Conservation (phyloP, 2,797 vertebrate genomes). For the Rhinichthys osculus region DNA sequence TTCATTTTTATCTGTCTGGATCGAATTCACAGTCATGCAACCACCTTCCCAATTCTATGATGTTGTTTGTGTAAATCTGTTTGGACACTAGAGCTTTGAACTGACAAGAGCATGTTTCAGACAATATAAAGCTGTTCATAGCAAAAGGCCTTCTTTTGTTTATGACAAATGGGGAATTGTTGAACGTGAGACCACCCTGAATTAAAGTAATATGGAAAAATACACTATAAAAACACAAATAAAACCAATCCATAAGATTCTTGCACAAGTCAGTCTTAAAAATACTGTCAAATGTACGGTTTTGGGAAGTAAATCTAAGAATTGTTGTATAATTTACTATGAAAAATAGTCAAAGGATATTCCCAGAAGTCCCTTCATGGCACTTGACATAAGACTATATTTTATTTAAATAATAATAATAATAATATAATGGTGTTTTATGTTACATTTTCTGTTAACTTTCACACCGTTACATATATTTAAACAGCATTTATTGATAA, state of each 20-base stretch:
- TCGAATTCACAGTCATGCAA: slow-evolving; percentile 23
- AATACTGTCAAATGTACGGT: too few species aligned
- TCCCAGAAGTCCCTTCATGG: too few species aligned
- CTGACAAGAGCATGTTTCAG: slow-evolving; percentile 31
- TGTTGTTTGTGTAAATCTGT: slow-evolving; percentile 26
- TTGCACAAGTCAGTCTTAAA: too few species aligned
- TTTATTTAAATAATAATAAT: too few species aligned
- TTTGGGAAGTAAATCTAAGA: too few species aligned
- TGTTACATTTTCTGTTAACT: too few species aligned
- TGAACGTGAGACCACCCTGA: background rate
- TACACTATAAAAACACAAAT: background rate
- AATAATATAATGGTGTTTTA: too few species aligned
- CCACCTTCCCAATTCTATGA: background rate
- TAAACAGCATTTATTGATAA: too few species aligned
- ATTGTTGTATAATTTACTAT: too few species aligned
- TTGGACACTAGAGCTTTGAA: slow-evolving; percentile 18
- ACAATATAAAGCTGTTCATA: slow-evolving; percentile 23
- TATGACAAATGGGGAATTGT: background rate
- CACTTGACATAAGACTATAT: too few species aligned
- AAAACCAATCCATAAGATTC: background rate
- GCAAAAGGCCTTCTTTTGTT: background rate
- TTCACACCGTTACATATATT: too few species aligned
- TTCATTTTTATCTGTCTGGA: slow-evolving; percentile 37
- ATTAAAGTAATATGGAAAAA: background rate
- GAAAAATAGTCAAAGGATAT: too few species aligned